Evolutionary conservation across 2,113 vertebrate species (phyloP).

Genomic region (Butorides virescens): DNA sequence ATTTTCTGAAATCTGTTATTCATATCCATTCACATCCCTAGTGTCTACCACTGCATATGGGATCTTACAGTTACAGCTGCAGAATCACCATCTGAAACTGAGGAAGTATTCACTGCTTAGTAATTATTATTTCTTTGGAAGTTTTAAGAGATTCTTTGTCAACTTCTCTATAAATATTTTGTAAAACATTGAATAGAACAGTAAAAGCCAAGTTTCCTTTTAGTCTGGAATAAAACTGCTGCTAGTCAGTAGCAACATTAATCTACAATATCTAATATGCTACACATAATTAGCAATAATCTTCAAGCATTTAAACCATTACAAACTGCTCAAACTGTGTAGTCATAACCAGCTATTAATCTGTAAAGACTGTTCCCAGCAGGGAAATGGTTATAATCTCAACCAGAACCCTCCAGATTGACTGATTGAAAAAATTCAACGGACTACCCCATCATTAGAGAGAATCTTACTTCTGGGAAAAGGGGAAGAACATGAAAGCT

Average conservation of each 20-base stretch:
- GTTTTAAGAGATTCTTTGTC: neutral
- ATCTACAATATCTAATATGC: slow-evolving; percentile 3
- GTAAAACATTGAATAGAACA: neutral
- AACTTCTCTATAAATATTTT: neutral
- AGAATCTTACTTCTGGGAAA: neutral
- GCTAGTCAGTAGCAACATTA: neutral
- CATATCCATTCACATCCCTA: neutral
- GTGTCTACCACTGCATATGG: neutral
- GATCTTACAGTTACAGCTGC: neutral
- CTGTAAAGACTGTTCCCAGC: neutral
- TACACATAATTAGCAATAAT: slow-evolving; percentile 29
- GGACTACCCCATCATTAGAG: neutral
- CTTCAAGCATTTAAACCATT: slow-evolving; percentile 22
- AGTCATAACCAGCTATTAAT: slow-evolving; percentile 10
- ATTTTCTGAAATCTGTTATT: neutral
- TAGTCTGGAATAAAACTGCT: slow-evolving; percentile 26
- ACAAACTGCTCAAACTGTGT: neutral
- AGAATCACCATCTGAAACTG: neutral
- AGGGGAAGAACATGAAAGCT: neutral
- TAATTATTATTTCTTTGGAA: neutral
- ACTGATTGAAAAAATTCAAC: neutral
- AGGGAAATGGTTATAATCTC: neutral
- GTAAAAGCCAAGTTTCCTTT: neutral
- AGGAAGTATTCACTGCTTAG: neutral
- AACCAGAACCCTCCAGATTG: neutral